A percentile compares a stretch with the other conserved stretches of the same genome.
Conservation (phyloP, 2,888 invertebrate species). For the Catonia carolina region DNA sequence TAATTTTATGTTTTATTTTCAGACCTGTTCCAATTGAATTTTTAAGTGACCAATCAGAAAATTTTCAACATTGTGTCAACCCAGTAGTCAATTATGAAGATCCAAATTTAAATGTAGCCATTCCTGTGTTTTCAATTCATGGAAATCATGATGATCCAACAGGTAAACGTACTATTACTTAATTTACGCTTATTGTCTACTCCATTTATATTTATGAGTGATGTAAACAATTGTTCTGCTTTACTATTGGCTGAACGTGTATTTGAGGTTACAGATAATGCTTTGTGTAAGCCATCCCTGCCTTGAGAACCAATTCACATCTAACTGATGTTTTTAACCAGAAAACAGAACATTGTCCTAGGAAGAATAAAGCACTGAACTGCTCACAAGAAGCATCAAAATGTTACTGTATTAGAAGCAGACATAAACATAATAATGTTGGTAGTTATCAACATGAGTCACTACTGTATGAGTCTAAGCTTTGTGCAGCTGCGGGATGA, state of each 20-base stretch:
- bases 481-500: no score
- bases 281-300: background rate
- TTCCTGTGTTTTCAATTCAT: slow-evolving; percentile 94
- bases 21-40: slow-evolving; percentile 63
- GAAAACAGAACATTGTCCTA: no score
- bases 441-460: no score
- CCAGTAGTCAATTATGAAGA: slow-evolving; percentile 86
- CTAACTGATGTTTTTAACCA: background rate
- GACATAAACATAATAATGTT: no score
- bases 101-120: slow-evolving; percentile 84
- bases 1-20: slow-evolving; percentile 23
- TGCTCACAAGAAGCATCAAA: no score
- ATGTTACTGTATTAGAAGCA: no score
- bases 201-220: background rate
- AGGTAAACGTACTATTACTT: slow-evolving; percentile 35
- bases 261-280: background rate
- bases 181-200: no score
- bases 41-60: slow-evolving; percentile 73
- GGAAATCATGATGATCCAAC: slow-evolving; percentile 98
- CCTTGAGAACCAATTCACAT: background rate
- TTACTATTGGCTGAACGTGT: background rate
- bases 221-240: background rate
- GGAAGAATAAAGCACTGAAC: no score
- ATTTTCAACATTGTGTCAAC: slow-evolving; percentile 64
- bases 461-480: no score